These are phyloP conservation scores for Gymnocheta viridis DNA, from an alignment of 2,888 invertebrate species.

Conservation along the genomic window DNA sequence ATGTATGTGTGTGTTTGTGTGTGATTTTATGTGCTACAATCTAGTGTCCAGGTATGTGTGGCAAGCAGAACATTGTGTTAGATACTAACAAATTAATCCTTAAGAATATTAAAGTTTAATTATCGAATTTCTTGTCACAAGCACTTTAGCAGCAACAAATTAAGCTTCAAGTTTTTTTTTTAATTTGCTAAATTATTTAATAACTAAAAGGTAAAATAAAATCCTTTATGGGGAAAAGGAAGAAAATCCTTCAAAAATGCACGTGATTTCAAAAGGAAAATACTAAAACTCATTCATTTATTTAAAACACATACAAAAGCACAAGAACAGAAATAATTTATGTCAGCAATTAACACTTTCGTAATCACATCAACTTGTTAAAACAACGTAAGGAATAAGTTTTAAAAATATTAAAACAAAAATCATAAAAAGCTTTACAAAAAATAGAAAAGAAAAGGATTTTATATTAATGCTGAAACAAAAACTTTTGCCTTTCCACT, in stretches of 20 bases:
- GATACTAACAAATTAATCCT: background rate
- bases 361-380: conserved; percentile 59
- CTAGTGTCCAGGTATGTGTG: background rate
- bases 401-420: conserved; percentile 16
- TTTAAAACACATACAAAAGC: background rate
- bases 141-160: background rate
- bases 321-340: conserved; percentile 42
- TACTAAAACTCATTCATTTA: background rate
- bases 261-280: background rate
- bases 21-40: background rate
- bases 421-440: background rate
- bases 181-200: conserved; percentile 5
- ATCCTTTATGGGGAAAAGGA: background rate
- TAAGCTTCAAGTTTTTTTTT: background rate
- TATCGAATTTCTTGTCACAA: background rate
- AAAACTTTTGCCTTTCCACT: conserved; percentile 5
- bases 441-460: background rate
- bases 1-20: background rate
- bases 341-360: conserved; percentile 64
- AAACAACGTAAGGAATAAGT: conserved; percentile 44
- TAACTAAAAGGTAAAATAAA: background rate
- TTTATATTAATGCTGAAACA: background rate
- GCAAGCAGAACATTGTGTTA: background rate
- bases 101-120: background rate
- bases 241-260: background rate